Evolutionary conservation across 2,888 invertebrate genomes (phyloP), one percentile per base, ranked within the genome.

Genomic region (Noctua comes): DNA sequence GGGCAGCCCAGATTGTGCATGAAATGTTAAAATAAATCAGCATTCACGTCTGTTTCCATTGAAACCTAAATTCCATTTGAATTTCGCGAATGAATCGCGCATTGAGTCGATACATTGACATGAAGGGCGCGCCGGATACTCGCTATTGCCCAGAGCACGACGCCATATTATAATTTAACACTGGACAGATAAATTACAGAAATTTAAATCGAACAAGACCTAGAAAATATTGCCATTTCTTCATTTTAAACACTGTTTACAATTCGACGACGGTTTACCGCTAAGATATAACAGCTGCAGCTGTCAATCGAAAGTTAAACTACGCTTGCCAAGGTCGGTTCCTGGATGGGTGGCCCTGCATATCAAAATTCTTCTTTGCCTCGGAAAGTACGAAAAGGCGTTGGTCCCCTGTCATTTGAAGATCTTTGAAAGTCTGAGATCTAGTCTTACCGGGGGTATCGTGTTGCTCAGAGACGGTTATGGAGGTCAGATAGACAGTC

Each of bases 121-220:
- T 82, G 85, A 86, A 83, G 87, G 84, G 88, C 81, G 85, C 86
- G 88, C 85, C 88, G 85, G 82, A 86, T 85, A 85, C 87, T 75
- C 77, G 86, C 85, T 77, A 88, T 89, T 89, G 88, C 88, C 66
- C 83, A 84, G 85, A 85, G 77, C 76, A 80, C 78, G 88, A 79
- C 85, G 88, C 88, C 90, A 90, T 88, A 59, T 90, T 89, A 46
- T 68, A 36, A 83, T 72, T 62, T 51, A 40, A 10, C 79, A 89
- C 40, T 62, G 62, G 51, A 68, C 82, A 88, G 68, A 74, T 70
- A 18, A 16, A 62, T 69, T 11, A 62, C 88, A 88, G 88, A 82
- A 89, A 64, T 27, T 13, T 27, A 76, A 40, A 24, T 54, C 64
- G 10, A 13, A 21, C 11, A 57, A 59, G 3, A n/a, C 2, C 7